phyloP scores from a whole-genome alignment of 1,140 invertebrate species.

The Apocrypta bakeri region DNA sequence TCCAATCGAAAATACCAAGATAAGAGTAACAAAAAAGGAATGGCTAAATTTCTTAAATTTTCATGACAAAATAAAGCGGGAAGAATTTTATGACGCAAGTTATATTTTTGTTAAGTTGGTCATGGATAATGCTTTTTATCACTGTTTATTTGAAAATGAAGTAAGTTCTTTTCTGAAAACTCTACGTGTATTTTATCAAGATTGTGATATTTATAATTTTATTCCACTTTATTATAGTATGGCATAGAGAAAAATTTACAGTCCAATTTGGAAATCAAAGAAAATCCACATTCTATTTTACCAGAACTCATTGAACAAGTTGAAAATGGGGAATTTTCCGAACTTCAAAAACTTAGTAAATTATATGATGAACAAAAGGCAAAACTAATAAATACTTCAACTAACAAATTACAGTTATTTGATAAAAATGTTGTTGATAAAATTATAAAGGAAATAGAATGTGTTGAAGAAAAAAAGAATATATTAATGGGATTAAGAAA shows the following conservation, averaged over 20 bases:
- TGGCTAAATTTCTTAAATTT: constrained; percentile 63
- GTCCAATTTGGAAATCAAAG: background rate
- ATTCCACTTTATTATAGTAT: constrained; percentile 59
- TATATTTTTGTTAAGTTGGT: constrained; percentile 69
- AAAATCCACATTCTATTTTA: constrained; percentile 60
- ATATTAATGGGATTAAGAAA: constrained; percentile 22
- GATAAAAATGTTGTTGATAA: constrained; percentile 55
- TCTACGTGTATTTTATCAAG: no score
- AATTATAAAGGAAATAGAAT: constrained; percentile 54
- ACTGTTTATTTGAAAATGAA: constrained; percentile 64
- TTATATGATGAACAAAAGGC: constrained; percentile 59
- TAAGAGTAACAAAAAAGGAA: constrained; percentile 64
- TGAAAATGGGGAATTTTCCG: constrained; percentile 53
- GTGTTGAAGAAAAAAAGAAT: constrained; percentile 33
- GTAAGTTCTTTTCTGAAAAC: constrained; percentile 59
- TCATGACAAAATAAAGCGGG: constrained; percentile 60
- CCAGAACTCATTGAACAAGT: constrained; percentile 56
- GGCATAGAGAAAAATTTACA: constrained; percentile 63
- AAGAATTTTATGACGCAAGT: constrained; percentile 67
- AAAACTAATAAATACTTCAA: constrained; percentile 13
- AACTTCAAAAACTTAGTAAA: constrained; percentile 59
- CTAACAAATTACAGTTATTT: constrained; percentile 57
- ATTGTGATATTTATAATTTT: constrained; percentile 27
- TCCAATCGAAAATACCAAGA: constrained; percentile 63
- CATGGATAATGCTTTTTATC: constrained; percentile 62